These are phyloP conservation scores for Leptinotarsa juncta DNA, from an alignment of 2,888 invertebrate genomes.

Conservation along the genomic window DNA sequence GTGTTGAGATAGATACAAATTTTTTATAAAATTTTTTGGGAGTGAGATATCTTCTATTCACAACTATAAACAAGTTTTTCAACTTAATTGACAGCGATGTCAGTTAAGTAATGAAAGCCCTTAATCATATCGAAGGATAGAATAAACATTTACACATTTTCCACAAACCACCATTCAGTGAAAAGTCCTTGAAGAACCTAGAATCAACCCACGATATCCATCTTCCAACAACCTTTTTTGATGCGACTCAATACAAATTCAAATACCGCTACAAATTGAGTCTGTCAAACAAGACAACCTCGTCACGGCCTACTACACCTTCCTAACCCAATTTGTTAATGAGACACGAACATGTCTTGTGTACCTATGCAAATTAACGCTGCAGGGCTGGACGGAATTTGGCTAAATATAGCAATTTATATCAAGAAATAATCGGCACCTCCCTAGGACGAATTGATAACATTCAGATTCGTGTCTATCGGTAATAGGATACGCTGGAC, in stretches of 20 bases:
- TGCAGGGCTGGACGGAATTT: constrained; percentile 12
- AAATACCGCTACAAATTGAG: background rate
- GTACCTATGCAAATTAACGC: constrained; percentile 26
- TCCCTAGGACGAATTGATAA: constrained; percentile 4
- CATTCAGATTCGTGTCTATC: constrained; percentile 14
- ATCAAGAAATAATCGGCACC: constrained; percentile 7
- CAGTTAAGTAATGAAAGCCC: too few species aligned
- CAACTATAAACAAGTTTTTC: too few species aligned
- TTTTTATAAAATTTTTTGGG: too few species aligned
- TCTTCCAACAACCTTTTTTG: too few species aligned
- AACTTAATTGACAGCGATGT: too few species aligned
- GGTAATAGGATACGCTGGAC: background rate
- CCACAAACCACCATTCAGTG: background rate
- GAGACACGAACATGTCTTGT: constrained; percentile 22
- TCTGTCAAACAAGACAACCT: background rate
- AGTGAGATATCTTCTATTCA: too few species aligned
- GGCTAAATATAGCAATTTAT: constrained; percentile 15
- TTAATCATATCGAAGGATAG: too few species aligned
- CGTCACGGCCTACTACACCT: constrained; percentile 10
- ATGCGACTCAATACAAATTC: background rate
- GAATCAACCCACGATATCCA: background rate
- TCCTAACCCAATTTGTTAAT: constrained; percentile 26
- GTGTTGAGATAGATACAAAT: too few species aligned
- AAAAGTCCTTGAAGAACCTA: too few species aligned
- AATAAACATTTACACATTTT: background rate